Evolutionary conservation across 2,888 invertebrate genomes (phyloP).

Genomic region (Sarcophaga carnaria): DNA sequence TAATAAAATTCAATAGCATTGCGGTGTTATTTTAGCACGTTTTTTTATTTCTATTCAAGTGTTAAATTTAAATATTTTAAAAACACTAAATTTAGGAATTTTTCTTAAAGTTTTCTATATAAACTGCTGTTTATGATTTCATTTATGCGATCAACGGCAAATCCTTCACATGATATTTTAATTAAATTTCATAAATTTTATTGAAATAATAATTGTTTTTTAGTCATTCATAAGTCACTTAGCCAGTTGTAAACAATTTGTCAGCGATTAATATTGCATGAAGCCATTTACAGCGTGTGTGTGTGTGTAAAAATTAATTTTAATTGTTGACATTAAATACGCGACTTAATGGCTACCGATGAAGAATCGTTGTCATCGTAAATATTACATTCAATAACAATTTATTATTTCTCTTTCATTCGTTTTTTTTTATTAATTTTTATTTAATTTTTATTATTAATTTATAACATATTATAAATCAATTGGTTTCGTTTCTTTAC

Average conservation of each 20-base stretch:
- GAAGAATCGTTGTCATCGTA: conserved; percentile 4
- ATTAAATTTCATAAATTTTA: not conserved
- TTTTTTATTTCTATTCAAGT: not conserved
- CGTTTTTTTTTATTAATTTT: not conserved
- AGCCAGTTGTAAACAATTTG: conserved; percentile 17
- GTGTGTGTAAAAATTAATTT: not conserved
- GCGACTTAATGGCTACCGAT: conserved; percentile 7
- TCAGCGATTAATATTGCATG: conserved; percentile 11
- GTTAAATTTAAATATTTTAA: not conserved
- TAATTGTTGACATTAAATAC: conserved; percentile 42
- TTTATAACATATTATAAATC: not conserved
- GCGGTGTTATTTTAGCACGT: not conserved
- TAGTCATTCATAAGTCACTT: not conserved
- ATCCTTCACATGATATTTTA: not conserved
- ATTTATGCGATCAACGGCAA: not conserved
- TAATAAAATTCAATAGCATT: not conserved
- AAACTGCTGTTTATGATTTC: not conserved
- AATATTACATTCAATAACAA: not conserved
- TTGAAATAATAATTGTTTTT: not conserved
- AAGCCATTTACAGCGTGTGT: too few species aligned
- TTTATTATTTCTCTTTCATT: not conserved
- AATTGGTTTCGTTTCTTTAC: not conserved
- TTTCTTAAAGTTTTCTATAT: not conserved
- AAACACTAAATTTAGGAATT: too few species aligned
- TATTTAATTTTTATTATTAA: not conserved